These are phyloP conservation scores for Diarsia dahlii DNA, from an alignment of 2,888 invertebrate genomes.

Conservation along the genomic window DNA sequence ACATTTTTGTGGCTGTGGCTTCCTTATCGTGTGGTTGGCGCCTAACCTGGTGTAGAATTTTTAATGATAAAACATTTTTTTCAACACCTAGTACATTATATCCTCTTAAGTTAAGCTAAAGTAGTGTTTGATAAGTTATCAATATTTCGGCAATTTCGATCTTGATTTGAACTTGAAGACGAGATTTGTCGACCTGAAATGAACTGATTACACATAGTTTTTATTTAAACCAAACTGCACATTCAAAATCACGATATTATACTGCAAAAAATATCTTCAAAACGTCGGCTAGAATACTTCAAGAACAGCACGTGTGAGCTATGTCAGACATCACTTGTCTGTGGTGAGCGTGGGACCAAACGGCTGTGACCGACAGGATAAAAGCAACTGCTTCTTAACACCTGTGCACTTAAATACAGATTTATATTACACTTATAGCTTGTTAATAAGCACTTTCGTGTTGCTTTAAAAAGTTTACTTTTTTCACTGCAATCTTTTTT, in stretches of 20 bases:
- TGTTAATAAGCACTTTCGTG: not conserved
- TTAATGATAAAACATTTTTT: no score
- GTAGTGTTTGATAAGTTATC: no score
- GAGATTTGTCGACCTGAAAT: not conserved
- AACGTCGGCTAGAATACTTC: not conserved
- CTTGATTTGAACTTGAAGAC: not conserved
- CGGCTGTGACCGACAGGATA: constrained; percentile 34
- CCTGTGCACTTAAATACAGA: constrained; percentile 22
- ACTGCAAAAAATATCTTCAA: not conserved
- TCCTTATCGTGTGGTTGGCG: not conserved
- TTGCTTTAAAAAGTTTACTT: not conserved
- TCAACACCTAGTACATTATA: no score
- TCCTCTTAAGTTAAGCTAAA: not conserved
- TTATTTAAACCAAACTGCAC: not conserved
- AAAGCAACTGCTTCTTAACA: constrained; percentile 34
- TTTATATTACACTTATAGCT: not conserved
- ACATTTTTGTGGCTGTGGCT: not conserved
- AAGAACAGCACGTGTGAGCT: constrained; percentile 1
- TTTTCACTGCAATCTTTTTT: not conserved
- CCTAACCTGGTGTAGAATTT: no score
- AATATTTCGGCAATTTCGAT: not conserved
- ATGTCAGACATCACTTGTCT: constrained; percentile 6
- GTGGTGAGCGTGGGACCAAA: constrained; percentile 22
- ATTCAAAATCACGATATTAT: not conserved
- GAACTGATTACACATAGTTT: not conserved